phyloP scores from a whole-genome alignment of 37 sponge, comb jelly and placozoan species.

The Agelas oroides region DNA sequence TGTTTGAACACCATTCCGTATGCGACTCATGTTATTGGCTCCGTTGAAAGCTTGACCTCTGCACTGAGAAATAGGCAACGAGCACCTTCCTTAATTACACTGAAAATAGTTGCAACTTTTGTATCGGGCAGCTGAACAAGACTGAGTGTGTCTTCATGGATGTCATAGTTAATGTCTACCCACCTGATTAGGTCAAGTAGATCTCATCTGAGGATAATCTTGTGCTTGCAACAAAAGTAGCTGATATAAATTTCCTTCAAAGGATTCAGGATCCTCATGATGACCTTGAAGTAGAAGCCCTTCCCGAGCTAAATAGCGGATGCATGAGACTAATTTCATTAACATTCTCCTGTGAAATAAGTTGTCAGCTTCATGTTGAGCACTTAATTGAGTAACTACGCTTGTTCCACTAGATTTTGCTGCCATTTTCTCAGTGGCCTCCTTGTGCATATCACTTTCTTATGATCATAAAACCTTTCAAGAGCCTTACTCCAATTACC shows the following conservation, averaged over 20 bases:
- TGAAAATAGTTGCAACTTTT: constrained; percentile 39
- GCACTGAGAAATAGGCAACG: constrained; percentile 48
- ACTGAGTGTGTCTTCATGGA: constrained; percentile 44
- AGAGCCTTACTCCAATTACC: constrained; percentile 56
- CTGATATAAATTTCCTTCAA: constrained; percentile 58
- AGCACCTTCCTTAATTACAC: constrained; percentile 43
- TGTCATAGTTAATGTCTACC: constrained; percentile 40
- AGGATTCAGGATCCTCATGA: constrained; percentile 14
- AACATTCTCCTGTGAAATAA: constrained; percentile 42
- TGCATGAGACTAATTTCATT: constrained; percentile 31
- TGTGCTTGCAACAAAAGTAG: constrained; percentile 34
- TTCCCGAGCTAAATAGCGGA: constrained; percentile 41
- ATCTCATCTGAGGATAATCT: constrained; percentile 8
- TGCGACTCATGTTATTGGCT: constrained; percentile 66
- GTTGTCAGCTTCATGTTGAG: constrained; percentile 27
- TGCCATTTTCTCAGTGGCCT: constrained; percentile 1
- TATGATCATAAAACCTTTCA: constrained; percentile 38
- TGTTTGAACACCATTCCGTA: constrained; percentile 57
- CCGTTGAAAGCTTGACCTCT: constrained; percentile 60
- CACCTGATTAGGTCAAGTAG: no score
- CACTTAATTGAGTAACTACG: constrained; percentile 18
- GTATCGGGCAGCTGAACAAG: constrained; percentile 46
- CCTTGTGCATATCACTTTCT: constrained; percentile 46
- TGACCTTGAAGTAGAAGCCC: constrained; percentile 59
- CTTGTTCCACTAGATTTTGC: background rate